Percentiles rank a stretch among this genome's conserved stretches.
Evolutionary conservation across 2,888 invertebrate species (phyloP).

Genomic region (Metacarcinus magister): DNA sequence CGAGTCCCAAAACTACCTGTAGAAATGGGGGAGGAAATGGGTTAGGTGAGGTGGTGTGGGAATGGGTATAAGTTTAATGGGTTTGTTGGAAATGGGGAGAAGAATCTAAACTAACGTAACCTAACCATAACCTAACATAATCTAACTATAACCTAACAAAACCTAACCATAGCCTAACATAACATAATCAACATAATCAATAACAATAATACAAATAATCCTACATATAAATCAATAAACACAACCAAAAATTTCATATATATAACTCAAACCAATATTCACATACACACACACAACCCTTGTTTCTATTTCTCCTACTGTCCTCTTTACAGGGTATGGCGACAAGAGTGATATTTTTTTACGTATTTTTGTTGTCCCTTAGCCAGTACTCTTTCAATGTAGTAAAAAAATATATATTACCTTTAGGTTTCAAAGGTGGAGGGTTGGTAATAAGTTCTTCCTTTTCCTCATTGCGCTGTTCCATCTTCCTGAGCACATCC

Average conservation of each 20-base stretch:
- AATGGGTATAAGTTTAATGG: not conserved
- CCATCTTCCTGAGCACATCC: constrained; percentile 51
- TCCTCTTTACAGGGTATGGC: no score
- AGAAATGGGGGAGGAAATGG: not conserved
- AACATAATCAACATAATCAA: no score
- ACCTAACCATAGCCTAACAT: no score
- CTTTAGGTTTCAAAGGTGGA: constrained; percentile 8
- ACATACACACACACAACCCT: not conserved
- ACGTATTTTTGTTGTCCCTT: not conserved
- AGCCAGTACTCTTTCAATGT: not conserved
- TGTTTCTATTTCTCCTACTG: not conserved
- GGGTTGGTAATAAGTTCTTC: not conserved
- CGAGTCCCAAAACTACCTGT: constrained; percentile 84
- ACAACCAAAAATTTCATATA: no score
- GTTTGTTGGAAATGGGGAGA: not conserved
- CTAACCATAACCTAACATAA: no score
- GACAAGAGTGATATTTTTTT: not conserved
- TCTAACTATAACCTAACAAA: no score
- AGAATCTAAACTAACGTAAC: not conserved
- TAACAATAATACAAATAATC: no score
- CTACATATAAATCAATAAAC: no score
- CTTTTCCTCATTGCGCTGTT: not conserved
- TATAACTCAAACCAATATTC: no score
- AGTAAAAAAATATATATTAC: constrained; percentile 83
- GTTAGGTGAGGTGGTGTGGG: not conserved